phyloP scores from a whole-genome alignment of 2,113 vertebrate species.

The Lynx canadensis region DNA sequence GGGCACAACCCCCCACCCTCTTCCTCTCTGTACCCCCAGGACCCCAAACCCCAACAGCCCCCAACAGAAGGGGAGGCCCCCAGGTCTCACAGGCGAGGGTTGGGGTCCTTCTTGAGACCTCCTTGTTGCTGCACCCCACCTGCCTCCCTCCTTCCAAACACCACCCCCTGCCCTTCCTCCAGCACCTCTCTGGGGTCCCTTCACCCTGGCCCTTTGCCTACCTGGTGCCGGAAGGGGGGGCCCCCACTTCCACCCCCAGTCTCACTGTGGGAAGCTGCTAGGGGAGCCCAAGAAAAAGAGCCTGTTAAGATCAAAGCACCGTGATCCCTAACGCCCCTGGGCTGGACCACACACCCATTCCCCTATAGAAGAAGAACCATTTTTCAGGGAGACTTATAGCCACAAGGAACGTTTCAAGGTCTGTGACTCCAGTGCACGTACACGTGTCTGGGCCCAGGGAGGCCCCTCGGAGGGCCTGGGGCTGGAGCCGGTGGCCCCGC shows the following conservation, averaged over 20 bases:
- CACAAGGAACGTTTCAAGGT: neutral
- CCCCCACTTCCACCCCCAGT: too few species aligned
- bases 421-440: too few species aligned
- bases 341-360: neutral
- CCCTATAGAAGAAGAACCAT: neutral
- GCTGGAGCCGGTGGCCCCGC: neutral
- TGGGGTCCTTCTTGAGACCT: neutral
- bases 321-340: neutral
- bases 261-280: too few species aligned
- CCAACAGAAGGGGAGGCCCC: neutral
- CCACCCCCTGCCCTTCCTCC: fast-evolving
- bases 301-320: neutral
- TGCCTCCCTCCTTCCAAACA: neutral
- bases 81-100: neutral
- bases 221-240: neutral
- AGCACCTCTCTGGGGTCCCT: neutral
- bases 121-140: neutral
- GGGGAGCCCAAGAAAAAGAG: neutral
- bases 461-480: neutral
- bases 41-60: neutral
- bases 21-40: neutral
- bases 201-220: neutral
- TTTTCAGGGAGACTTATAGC: neutral
- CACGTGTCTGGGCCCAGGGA: fast-evolving
- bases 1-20: too few species aligned